phyloP scores from a whole-genome alignment of 92 coral and sea anemone species.

The Paramuricea clavata region DNA sequence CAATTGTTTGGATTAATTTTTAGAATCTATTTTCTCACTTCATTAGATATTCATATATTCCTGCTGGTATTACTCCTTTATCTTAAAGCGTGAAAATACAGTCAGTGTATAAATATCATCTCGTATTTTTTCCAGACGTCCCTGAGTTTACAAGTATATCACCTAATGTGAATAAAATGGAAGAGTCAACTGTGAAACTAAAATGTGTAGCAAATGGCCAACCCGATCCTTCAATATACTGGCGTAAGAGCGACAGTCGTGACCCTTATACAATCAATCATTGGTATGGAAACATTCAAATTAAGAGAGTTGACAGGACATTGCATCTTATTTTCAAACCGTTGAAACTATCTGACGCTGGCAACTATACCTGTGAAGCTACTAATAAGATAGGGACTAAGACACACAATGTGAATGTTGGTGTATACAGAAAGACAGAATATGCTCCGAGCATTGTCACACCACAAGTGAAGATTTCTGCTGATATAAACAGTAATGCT shows the following conservation, averaged over 20 bases:
- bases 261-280: not conserved
- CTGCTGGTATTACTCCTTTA: no score
- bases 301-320: conserved; percentile 26
- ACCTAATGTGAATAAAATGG: not conserved
- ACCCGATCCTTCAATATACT: not conserved
- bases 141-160: conserved; percentile 16
- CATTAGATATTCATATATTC: no score
- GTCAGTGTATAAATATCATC: not conserved
- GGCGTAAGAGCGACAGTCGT: not conserved
- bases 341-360: conserved; percentile 17
- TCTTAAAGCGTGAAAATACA: no score
- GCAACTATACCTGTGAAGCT: conserved; percentile 38
- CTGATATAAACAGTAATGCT: conserved; percentile 62
- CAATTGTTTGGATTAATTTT: no score
- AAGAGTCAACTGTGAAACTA: conserved; percentile 29
- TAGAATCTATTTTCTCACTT: not conserved
- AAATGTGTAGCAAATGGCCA: conserved; percentile 27
- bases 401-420: conserved; percentile 6
- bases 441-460: conserved; percentile 70
- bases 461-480: conserved; percentile 68
- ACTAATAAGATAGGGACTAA: conserved; percentile 5
- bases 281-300: conserved; percentile 5
- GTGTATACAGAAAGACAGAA: conserved; percentile 57
- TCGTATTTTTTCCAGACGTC: conserved; percentile 3
- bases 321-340: conserved; percentile 6